Base-by-base conservation (phyloP, 2,113 vertebrate genomes). In the Stomatorhinus ivindoensis region DNA sequence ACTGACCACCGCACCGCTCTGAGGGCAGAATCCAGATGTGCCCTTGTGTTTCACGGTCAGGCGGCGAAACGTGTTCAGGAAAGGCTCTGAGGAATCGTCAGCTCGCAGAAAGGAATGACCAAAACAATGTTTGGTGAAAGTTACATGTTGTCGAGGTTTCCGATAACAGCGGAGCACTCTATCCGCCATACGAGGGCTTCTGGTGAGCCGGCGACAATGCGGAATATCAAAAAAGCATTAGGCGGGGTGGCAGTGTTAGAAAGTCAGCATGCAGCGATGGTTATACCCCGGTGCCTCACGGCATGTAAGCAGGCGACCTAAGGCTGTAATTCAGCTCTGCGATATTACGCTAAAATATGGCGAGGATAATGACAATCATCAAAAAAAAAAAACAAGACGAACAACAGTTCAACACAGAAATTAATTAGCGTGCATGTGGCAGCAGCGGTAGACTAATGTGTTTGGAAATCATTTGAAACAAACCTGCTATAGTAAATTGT, bases 401-500 rank as follows among this genome's bases (percentile, higher is more conserved):
- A 50, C 44, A 51, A 86, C 84, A 86, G 84, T 86, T 86, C 85
- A 91, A 83, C 6, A 91, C 87, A 85, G 83, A 87, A 91, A 93
- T 90, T 89, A 88, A 90, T 91, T 91, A 91, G 89, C 92, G 90
- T 73, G 90, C 91, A 89, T 80, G 87, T 90, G 58, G 92, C 84
- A 88, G 87, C 89, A 90, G 50, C 90, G 92, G 91, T 89, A 92
- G 91, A 93, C 92, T 87, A 92, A 90, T 92, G 91, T 93, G 91
- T 92, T 93, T 90, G 89, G 83, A 89, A 92, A 92, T 92, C 92
- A 94, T 94, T 94, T 89, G 90, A 93, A 94, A 92, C 83, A 90
- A 90, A 93, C 93, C 90, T 92, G 91, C 94, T 93, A 94, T 73
- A 35, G 92, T 93, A 93, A 94, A 94, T 92, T 86, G 92, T 90